Conservation (phyloP, 2,113 vertebrate species). For the Callaeas wilsoni region DNA sequence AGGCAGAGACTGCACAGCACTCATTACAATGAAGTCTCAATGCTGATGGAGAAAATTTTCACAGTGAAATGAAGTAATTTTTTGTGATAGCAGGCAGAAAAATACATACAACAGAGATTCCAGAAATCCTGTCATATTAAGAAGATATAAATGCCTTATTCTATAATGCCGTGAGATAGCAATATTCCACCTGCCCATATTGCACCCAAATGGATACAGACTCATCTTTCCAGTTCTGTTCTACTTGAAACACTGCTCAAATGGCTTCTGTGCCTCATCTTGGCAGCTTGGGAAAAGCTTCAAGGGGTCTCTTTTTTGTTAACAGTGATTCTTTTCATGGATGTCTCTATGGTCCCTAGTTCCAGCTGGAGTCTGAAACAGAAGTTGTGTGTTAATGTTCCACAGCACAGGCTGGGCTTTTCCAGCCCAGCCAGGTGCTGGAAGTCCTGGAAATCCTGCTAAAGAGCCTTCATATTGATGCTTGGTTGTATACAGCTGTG, state of each 20-base stretch:
- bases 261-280: not conserved
- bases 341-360: not conserved
- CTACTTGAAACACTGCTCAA: not conserved
- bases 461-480: not conserved
- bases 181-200: not conserved
- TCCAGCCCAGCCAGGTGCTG: not conserved
- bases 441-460: not conserved
- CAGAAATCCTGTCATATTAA: not conserved
- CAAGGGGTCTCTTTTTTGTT: not conserved
- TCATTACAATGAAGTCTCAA: not conserved
- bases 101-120: not conserved
- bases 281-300: not conserved
- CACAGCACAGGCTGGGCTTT: not conserved
- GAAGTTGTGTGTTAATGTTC: not conserved
- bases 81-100: not conserved
- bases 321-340: not conserved
- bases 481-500: not conserved
- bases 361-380: not conserved
- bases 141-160: not conserved
- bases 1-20: not conserved
- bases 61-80: not conserved
- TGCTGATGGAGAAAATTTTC: not conserved
- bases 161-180: not conserved
- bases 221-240: not conserved
- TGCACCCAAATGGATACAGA: not conserved